These are phyloP conservation scores for Callipepla californica DNA, from an alignment of 2,113 vertebrate genomes.

Conservation along the genomic window DNA sequence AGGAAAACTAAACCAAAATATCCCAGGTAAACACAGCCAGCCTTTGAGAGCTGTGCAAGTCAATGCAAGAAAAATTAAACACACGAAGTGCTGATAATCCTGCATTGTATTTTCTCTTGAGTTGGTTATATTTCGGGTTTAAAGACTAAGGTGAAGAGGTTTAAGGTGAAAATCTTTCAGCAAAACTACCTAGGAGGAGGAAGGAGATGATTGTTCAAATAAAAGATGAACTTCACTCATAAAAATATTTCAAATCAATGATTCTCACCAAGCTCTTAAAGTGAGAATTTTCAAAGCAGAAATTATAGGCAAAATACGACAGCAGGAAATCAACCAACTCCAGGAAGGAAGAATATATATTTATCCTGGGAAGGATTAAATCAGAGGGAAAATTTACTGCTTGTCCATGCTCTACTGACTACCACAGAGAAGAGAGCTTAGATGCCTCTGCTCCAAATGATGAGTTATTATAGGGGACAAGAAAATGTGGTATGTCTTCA, in stretches of 20 bases:
- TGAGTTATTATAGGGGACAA: not conserved
- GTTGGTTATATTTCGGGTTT: not conserved
- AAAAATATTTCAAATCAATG: not conserved
- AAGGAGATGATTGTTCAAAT: not conserved
- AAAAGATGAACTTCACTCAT: not conserved
- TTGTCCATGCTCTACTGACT: not conserved
- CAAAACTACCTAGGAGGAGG: not conserved
- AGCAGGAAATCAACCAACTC: not conserved
- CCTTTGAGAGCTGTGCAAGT: not conserved
- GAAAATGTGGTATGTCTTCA: not conserved
- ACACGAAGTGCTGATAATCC: not conserved
- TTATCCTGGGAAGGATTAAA: not conserved
- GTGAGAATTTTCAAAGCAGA: not conserved
- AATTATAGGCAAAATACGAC: not conserved
- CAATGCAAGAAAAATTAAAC: not conserved
- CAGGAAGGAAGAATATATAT: not conserved
- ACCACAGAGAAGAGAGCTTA: not conserved
- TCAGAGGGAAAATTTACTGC: not conserved
- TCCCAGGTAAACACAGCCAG: not conserved
- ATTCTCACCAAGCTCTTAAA: not conserved
- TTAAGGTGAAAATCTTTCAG: not conserved
- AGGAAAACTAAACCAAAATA: not conserved
- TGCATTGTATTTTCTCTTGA: not conserved
- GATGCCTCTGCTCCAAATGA: not conserved
- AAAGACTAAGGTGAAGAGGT: not conserved